phyloP scores from a whole-genome alignment of 2,113 vertebrate genomes.

The Philantomba maxwellii region DNA sequence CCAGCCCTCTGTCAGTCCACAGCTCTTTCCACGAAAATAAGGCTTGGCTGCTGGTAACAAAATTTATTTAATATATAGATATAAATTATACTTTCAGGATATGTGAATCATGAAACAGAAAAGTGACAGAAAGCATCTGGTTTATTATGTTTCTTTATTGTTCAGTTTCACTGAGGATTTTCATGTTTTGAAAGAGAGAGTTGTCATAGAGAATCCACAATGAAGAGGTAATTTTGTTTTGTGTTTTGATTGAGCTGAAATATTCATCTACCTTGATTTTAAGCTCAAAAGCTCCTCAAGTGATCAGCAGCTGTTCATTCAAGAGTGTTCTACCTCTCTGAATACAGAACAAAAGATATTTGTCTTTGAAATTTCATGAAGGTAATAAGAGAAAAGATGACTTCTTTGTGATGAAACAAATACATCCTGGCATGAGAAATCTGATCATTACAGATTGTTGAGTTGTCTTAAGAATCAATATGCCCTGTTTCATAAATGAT shows the following conservation, averaged over 20 bases:
- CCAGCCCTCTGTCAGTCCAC: background rate
- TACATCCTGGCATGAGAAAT: slow-evolving; percentile 8
- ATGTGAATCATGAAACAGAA: slow-evolving; percentile 26
- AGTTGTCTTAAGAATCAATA: slow-evolving; percentile 37
- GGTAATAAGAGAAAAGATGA: background rate
- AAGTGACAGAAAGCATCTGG: slow-evolving; percentile 59
- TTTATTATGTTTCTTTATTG: slow-evolving; percentile 46
- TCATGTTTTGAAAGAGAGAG: slow-evolving; percentile 44
- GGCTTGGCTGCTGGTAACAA: background rate
- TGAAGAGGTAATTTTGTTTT: slow-evolving; percentile 60
- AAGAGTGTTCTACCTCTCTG: background rate
- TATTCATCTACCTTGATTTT: slow-evolving; percentile 56
- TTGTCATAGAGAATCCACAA: slow-evolving; percentile 33
- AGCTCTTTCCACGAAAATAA: background rate
- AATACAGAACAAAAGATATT: slow-evolving; percentile 39
- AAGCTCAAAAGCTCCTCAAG: slow-evolving; percentile 36
- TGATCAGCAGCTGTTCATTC: slow-evolving; percentile 54
- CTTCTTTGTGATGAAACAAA: slow-evolving; percentile 40
- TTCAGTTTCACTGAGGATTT: slow-evolving; percentile 35
- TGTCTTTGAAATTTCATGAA: slow-evolving; percentile 44
- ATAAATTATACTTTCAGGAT: slow-evolving; percentile 42
- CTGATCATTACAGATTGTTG: background rate
- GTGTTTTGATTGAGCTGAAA: slow-evolving; percentile 49
- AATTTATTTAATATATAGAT: slow-evolving; percentile 31
- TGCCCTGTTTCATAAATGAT: background rate